Conservation (phyloP, 2,888 invertebrate species). For the Cetonia aurata region DNA sequence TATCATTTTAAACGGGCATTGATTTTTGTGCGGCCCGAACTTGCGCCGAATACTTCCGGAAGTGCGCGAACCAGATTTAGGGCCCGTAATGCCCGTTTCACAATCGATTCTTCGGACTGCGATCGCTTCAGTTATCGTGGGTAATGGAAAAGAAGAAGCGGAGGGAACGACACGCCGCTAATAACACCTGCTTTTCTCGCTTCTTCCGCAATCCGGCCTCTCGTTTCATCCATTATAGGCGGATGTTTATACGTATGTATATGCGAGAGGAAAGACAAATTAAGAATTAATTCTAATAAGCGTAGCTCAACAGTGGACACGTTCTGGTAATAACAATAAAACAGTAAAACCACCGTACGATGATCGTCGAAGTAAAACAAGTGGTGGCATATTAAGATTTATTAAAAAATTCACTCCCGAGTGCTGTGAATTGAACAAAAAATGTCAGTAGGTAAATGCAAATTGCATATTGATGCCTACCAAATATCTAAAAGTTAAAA, state of each 20-base stretch:
- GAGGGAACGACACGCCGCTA: constrained; percentile 24
- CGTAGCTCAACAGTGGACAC: constrained; percentile 18
- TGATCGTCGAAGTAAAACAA: not conserved
- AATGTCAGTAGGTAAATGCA: no score
- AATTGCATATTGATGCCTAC: no score
- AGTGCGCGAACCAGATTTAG: constrained; percentile 25
- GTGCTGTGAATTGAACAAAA: no score
- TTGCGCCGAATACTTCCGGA: constrained; percentile 5
- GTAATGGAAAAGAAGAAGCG: constrained; percentile 16
- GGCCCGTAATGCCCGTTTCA: constrained; percentile 5
- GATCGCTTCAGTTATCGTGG: not conserved
- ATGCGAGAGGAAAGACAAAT: constrained; percentile 39
- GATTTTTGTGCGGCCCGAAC: constrained; percentile 42
- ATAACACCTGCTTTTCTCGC: constrained; percentile 37
- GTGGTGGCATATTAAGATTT: constrained; percentile 15
- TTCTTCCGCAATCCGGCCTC: constrained; percentile 35
- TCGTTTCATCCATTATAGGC: constrained; percentile 5
- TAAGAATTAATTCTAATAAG: constrained; percentile 38
- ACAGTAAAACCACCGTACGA: constrained; percentile 17
- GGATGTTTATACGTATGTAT: constrained; percentile 5
- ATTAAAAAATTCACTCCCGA: no score
- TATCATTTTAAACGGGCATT: constrained; percentile 44
- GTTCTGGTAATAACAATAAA: constrained; percentile 29
- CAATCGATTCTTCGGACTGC: constrained; percentile 20
- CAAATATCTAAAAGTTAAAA: no score